These are phyloP conservation scores for Zoanthus gigantus DNA, from an alignment of 92 coral and sea anemone species.

Conservation along the genomic window DNA sequence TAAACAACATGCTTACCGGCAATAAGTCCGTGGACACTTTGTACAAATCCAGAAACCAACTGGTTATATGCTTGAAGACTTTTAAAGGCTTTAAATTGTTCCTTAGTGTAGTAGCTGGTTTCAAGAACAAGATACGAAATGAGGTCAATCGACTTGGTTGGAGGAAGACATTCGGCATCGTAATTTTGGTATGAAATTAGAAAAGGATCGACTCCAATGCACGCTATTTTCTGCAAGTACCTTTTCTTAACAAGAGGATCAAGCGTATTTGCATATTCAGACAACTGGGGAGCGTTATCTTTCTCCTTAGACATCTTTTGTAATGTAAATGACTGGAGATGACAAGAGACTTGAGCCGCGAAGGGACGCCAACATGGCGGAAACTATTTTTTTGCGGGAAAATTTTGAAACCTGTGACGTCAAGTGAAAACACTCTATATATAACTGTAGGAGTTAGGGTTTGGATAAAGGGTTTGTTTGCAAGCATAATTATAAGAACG, in stretches of 20 bases:
- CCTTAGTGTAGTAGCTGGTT: conserved; percentile 35
- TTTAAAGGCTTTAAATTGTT: conserved; percentile 30
- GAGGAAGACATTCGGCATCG: too few relatives aligned
- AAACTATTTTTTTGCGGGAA: too few relatives aligned
- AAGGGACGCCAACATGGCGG: too few relatives aligned
- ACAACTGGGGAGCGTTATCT: not conserved
- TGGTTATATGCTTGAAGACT: conserved; percentile 40
- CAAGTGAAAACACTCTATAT: too few relatives aligned
- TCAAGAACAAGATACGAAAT: not conserved
- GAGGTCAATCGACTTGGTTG: too few relatives aligned
- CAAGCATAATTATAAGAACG: too few relatives aligned
- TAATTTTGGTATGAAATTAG: not conserved
- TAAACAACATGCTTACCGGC: not conserved
- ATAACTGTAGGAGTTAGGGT: too few relatives aligned
- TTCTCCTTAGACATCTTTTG: too few relatives aligned
- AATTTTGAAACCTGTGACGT: too few relatives aligned
- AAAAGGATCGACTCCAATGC: not conserved
- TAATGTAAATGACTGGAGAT: too few relatives aligned
- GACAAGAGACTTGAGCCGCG: too few relatives aligned
- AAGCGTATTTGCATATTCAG: not conserved
- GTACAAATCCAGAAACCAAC: conserved; percentile 33
- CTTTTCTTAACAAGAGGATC: not conserved
- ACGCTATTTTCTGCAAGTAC: not conserved
- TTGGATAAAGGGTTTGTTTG: too few relatives aligned
- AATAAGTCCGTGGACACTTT: conserved; percentile 13